Base-by-base conservation (phyloP, 2,797 vertebrate species). In the Darevskia nairensis region DNA sequence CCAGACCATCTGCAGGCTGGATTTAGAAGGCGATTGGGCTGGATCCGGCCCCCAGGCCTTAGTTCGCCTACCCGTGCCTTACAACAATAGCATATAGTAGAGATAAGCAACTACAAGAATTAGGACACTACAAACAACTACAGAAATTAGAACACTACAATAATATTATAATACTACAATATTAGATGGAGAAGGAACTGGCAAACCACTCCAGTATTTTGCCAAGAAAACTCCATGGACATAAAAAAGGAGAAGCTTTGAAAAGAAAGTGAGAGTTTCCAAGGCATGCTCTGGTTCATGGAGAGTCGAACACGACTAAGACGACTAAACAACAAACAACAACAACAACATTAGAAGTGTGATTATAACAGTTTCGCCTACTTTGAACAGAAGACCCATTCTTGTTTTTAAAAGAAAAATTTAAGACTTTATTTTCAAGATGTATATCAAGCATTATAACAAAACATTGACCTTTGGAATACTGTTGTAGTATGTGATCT, bases 361-460 rank as follows among this genome's bases (percentile, higher is more conserved):
- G 83, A 92, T 94, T 19, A 23, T 64, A 64, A 64, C 61, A 64
- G 71, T n/a, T 95, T 96, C 94, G 95, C 94, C 95, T 95, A 95
- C 95, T 94, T 35, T 89, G 89, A 95, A 94, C 90, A 91, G 85
- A 96, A 90, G 93, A 77, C 90, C 91, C 89, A 84, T 82, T 74
- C 2, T 35, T 85, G 13, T 89, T 92, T 86, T 88, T 66, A 77
- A 96, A 96, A 95, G 85, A 96, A 96, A 96, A 94, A 85, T 87
- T 96, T 96, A 96, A 97, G 96, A 97, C 96, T 97, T 96, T 96
- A 91, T 96, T 95, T 96, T 97, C 94, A 95, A 94, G 95, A 89
- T 95, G 91, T 93, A 6, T 92, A 95, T 94, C 92, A 90, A 95
- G 96, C 96, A 95, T 95, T 92, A 39, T 94, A 96, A 96, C 93